Evolutionary conservation across 2,113 vertebrate species (phyloP).

Genomic region (Callocephalon fimbriatum): DNA sequence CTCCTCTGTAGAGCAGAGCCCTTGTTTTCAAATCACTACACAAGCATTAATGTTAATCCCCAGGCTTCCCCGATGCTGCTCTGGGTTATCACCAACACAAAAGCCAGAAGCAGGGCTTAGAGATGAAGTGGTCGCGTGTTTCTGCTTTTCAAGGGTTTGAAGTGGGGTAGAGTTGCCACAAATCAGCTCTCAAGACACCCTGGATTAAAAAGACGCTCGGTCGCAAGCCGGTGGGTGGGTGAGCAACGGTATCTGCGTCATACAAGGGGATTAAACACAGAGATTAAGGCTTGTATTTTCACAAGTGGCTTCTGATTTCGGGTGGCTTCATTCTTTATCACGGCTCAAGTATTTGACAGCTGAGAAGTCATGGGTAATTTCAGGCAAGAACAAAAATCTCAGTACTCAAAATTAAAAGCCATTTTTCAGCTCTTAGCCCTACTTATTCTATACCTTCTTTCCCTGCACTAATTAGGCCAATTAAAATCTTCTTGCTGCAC

Average conservation of each 20-base stretch:
- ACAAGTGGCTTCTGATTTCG: neutral
- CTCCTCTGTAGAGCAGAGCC: neutral
- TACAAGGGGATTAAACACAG: neutral
- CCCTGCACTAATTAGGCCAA: conserved; percentile 4
- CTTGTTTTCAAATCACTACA: neutral
- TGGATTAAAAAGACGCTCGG: accelerated
- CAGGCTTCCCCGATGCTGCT: neutral
- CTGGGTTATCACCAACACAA: neutral
- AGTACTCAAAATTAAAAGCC: neutral
- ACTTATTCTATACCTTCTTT: neutral
- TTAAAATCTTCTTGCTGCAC: neutral
- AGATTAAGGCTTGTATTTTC: neutral
- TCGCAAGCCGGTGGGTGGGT: neutral
- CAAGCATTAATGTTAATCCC: conserved; percentile 9
- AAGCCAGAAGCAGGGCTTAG: neutral
- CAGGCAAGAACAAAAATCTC: neutral
- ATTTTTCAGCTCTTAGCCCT: neutral
- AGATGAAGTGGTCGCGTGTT: neutral
- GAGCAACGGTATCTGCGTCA: neutral
- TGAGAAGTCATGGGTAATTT: neutral
- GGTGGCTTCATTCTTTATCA: neutral
- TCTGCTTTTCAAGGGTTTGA: neutral
- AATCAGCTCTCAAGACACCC: neutral
- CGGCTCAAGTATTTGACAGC: neutral
- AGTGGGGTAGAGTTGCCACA: neutral